These are phyloP conservation scores for Liposcelis brunnea DNA, from an alignment of 2,888 invertebrate genomes.

Conservation along the genomic window DNA sequence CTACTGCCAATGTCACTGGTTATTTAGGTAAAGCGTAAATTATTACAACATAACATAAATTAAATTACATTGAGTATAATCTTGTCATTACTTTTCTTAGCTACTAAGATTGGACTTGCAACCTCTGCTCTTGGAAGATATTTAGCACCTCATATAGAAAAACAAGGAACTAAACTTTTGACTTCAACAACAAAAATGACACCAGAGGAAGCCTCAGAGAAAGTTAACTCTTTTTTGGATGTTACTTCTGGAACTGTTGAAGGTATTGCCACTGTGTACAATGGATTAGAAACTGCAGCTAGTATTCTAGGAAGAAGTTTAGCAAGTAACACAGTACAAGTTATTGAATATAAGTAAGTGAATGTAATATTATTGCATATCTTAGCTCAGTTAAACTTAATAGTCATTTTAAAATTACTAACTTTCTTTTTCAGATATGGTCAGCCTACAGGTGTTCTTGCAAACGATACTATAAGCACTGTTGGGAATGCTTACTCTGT, in stretches of 20 bases:
- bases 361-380: no score
- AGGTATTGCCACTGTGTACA: conserved; percentile 51
- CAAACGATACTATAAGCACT: conserved; percentile 46
- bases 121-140: conserved; percentile 46
- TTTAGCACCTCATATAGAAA: conserved; percentile 49
- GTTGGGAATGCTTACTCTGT: conserved; percentile 51
- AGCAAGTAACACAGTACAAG: conserved; percentile 53
- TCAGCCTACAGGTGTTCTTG: conserved; percentile 40
- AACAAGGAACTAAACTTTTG: conserved; percentile 40
- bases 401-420: no score
- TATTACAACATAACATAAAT: no score
- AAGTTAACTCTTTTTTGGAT: conserved; percentile 39
- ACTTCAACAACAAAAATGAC: conserved; percentile 36
- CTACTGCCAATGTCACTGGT: conserved; percentile 48
- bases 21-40: conserved; percentile 35
- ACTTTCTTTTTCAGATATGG: conserved; percentile 47
- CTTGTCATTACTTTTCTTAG: no score
- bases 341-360: conserved; percentile 56
- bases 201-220: conserved; percentile 33
- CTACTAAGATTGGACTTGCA: conserved; percentile 42
- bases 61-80: no score
- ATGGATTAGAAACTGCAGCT: conserved; percentile 52
- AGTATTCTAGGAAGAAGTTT: conserved; percentile 42
- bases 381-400: no score
- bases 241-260: conserved; percentile 54